Conservation (phyloP, 2,797 vertebrate genomes). For the Hipposideros larvatus region DNA sequence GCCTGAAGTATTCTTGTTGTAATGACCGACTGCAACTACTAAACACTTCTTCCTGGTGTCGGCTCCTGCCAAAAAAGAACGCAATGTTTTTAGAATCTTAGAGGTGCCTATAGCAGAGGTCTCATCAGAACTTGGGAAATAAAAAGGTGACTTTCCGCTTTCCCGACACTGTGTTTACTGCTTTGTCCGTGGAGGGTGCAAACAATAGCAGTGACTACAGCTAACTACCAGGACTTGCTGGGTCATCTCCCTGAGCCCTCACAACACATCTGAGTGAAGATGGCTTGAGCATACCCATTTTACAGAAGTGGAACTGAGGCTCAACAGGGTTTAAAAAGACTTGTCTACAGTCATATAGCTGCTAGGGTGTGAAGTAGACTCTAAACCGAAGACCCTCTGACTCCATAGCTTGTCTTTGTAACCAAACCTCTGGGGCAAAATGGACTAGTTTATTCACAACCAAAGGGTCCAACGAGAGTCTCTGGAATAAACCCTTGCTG, state of each 20-base stretch:
- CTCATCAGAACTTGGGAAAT: neutral
- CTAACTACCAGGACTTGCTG: neutral
- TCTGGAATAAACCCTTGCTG: neutral
- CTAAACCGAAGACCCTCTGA: neutral
- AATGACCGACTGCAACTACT: neutral
- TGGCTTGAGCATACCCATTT: neutral
- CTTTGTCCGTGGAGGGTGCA: neutral
- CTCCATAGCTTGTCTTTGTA: neutral
- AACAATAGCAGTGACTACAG: fast-evolving
- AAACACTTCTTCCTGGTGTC: neutral
- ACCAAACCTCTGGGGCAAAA: neutral
- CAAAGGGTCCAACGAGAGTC: neutral
- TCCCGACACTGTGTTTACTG: neutral
- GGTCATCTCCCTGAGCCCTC: neutral
- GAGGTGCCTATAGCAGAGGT: neutral
- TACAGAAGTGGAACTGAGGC: neutral
- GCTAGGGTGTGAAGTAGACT: too few relatives aligned
- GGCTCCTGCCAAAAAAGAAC: neutral
- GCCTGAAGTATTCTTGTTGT: neutral
- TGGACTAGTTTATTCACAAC: neutral
- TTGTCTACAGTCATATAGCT: neutral
- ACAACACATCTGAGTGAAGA: neutral
- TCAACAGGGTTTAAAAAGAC: neutral
- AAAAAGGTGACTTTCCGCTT: neutral
- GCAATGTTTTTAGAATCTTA: neutral